Evolutionary conservation across 2,888 invertebrate genomes (phyloP), one percentile per base, ranked within the genome.

Genomic region (Campoletis raptor): DNA sequence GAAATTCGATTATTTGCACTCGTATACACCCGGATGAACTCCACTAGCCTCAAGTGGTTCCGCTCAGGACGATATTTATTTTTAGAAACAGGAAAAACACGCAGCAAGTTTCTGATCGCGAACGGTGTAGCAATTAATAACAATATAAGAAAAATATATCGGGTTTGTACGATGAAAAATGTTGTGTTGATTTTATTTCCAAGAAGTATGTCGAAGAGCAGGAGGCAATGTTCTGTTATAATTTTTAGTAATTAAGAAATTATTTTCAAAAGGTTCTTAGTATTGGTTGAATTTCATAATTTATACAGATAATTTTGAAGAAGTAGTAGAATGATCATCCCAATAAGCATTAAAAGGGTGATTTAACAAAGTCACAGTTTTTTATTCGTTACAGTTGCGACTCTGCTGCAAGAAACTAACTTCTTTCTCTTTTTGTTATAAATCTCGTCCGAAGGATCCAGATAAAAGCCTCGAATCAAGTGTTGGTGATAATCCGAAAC

Each of bases 1-100:
- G 86, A 86, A 86, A 86, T 84, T 83, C 86, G 83, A 86, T 83
- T 86, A 86, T 76, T 40, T 24, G 24, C n/a, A 52, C 81, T 42
- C 54, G 54, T 66, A 42, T 30, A 76, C 72, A 52, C 80, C 37
- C 57, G 72, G 72, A 61, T 72, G 74, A 83, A 48, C 57, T 45
- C 21, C n/a, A 15, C 18, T 45, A 36, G 42, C 67, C 66, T 73
- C 66, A 30, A 64, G 64, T 24, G 18, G 37, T 73, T 45, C 36
- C 42, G 24, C 45, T 15, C n/a, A 37, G 24, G 52, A 66, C 45
- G 30, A 57, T 61, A 57, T 61, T 30, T 42, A 2, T 64, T 61
- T 64, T n/a, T 4, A 24, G 61, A 45, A 64, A 76, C 15, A 61
- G 30, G 42, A 45, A 64, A 61, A 61, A 57, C 40, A 4, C 73